Percentiles rank a stretch among this genome's conserved stretches.
Conservation (phyloP, 2,797 vertebrate species). For the Coluber constrictor region DNA sequence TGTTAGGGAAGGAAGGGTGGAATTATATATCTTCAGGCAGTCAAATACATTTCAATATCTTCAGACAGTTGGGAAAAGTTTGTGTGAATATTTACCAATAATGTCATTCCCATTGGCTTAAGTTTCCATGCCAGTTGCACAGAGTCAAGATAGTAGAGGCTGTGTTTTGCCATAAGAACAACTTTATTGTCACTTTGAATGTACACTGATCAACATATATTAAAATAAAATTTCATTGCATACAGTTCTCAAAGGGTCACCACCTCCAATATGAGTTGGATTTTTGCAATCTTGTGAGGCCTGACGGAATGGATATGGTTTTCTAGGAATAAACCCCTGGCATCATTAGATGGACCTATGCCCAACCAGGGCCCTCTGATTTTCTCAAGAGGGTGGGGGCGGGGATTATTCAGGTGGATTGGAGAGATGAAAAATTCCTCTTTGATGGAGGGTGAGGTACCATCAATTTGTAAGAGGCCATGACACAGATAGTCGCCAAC, state of each 20-base stretch:
- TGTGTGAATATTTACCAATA: neutral
- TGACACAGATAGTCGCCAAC: neutral
- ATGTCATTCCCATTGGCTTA: neutral
- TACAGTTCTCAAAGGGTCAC: too few species aligned
- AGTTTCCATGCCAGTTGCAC: neutral
- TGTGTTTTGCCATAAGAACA: neutral
- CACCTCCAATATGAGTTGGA: neutral
- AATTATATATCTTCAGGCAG: neutral
- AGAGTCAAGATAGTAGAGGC: neutral
- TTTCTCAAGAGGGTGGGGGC: neutral
- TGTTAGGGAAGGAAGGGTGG: neutral
- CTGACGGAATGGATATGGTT: neutral
- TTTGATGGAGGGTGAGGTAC: neutral
- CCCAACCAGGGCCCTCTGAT: neutral
- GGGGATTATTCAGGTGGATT: neutral
- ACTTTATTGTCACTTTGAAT: too few species aligned
- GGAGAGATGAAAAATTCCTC: neutral
- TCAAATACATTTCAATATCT: neutral
- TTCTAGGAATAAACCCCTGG: neutral
- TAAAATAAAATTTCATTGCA: too few species aligned
- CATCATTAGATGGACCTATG: neutral
- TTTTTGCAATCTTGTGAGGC: neutral
- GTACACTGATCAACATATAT: too few species aligned
- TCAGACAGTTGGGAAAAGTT: neutral
- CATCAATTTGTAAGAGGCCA: neutral